These are phyloP conservation scores for Coremacera marginata DNA, from an alignment of 2,888 invertebrate species.

Conservation along the genomic window DNA sequence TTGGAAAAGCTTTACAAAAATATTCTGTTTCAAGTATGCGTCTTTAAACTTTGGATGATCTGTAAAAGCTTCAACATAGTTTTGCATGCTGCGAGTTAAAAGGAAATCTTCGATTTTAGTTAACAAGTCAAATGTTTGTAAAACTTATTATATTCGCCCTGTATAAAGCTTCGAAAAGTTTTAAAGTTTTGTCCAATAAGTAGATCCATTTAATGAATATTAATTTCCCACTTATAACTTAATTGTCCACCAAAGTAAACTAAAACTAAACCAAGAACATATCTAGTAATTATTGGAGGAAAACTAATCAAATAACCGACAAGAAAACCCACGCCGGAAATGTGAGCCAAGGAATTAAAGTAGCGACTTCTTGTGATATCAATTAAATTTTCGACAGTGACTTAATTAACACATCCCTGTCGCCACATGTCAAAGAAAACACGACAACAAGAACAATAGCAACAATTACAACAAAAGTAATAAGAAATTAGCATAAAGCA, in stretches of 20 bases:
- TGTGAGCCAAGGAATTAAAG: background rate
- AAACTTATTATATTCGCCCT: too few relatives aligned
- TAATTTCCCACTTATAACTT: background rate
- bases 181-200: background rate
- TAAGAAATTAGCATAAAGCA: conserved; percentile 24
- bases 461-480: background rate
- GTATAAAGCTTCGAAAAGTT: too few relatives aligned
- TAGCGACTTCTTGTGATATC: background rate
- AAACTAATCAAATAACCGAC: background rate
- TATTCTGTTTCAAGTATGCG: too few relatives aligned
- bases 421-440: conserved; percentile 41
- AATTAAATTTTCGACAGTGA: conserved; percentile 45
- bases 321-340: conserved; percentile 20
- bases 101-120: too few relatives aligned
- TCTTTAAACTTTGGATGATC: too few relatives aligned
- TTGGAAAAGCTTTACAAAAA: too few relatives aligned
- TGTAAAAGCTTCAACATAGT: too few relatives aligned
- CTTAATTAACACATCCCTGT: conserved; percentile 50
- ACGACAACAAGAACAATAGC: background rate
- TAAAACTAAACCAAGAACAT: background rate
- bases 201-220: background rate
- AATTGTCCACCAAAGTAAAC: background rate
- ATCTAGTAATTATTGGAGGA: background rate
- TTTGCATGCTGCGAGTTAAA: too few relatives aligned
- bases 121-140: too few relatives aligned